Evolutionary conservation across 1,140 invertebrate species (phyloP).

Genomic region (Ephestia elutella): DNA sequence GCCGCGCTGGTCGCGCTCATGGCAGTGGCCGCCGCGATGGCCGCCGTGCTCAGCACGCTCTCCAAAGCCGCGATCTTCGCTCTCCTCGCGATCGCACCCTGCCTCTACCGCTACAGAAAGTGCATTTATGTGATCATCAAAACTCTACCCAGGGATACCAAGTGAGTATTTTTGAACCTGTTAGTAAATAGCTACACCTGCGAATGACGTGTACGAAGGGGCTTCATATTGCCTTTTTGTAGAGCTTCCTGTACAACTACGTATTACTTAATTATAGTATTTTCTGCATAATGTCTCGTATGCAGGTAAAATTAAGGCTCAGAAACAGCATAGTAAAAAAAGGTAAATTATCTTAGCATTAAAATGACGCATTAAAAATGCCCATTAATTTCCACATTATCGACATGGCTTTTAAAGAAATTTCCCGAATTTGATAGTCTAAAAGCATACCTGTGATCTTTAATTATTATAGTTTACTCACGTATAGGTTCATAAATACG

Average conservation of each 20-base stretch:
- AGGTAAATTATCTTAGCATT: no score
- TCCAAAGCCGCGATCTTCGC: conserved; percentile 75
- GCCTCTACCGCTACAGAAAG: conserved; percentile 74
- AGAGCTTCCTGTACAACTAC: background rate
- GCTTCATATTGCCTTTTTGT: background rate
- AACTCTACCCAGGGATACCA: conserved; percentile 75
- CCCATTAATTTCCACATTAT: no score
- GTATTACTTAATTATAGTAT: background rate
- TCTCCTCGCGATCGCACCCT: conserved; percentile 72
- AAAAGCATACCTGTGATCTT: no score
- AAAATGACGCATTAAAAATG: no score
- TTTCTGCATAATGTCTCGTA: background rate
- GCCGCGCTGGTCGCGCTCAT: conserved; percentile 74
- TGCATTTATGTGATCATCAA: conserved; percentile 75
- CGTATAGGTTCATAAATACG: no score
- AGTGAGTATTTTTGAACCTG: conserved; percentile 63
- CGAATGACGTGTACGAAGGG: background rate
- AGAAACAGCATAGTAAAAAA: no score
- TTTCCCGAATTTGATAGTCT: no score
- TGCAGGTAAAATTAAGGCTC: background rate
- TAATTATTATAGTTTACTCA: no score
- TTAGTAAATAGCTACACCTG: background rate
- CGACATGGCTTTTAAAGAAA: no score
- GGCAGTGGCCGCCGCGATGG: conserved; percentile 73
- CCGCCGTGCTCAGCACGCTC: conserved; percentile 73